Evolutionary conservation across 2,888 invertebrate genomes (phyloP), one percentile per base, ranked within the genome.

Genomic region (Callimorpha dominula): DNA sequence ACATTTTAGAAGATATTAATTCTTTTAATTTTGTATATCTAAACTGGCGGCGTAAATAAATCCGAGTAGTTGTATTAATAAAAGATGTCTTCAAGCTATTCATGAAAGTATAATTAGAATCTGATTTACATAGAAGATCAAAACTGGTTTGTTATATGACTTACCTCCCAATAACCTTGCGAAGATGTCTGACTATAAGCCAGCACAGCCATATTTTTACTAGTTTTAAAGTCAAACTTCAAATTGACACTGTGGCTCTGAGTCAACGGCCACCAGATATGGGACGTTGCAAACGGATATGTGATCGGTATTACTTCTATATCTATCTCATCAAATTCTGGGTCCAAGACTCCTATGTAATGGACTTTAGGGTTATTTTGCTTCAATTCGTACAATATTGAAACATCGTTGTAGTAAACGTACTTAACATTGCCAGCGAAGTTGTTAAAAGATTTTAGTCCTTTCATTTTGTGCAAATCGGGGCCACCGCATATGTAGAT

Each of bases 401-500:
- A 98, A 50, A 98, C 97, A 87, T 99, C 98, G 91, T 99, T 99
- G 93, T 98, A 99, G 91, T 98, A 99, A 66, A 99, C 98, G 90
- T 98, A 98, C 89, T 98, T 98, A 57, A 99, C 91, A 83, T 98
- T 98, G 43, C 99, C 98, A 82, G 98, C 98, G 89, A 98, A 98
- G 93, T 98, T 98, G 91, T 98, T 98, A 84, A 97, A 97, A 74
- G 97, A 98, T 86, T 97, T 97, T 82, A 98, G 94, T 68, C 99
- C 98, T 91, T 97, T 97, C 95, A 98, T 98, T 92, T 98, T 98
- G 87, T 97, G 96, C 76, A 98, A 91, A 89, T 98, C 98, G 3
- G 98, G 98, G 5, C 98, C 99, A 20, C 98, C 98, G 67, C 98
- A 98, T 81, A 99, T 98, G 90, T 99, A 99, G 82, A 99, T 98